These are phyloP conservation scores for Ypsolopha scabrella DNA, from an alignment of 2,888 invertebrate genomes.

Conservation along the genomic window DNA sequence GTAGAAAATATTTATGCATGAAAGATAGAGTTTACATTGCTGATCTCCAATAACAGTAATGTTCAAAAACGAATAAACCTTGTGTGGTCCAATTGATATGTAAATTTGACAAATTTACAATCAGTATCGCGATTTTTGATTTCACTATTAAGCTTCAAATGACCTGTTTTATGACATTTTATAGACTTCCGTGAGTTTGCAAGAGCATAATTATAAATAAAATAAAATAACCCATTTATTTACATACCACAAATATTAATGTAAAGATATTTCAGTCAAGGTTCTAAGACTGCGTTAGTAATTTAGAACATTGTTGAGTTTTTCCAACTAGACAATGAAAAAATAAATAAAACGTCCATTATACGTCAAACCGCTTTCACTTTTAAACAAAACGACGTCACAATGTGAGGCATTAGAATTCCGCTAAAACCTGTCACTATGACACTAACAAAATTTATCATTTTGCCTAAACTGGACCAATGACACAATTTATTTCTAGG, in stretches of 20 bases:
- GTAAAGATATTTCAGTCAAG: no score
- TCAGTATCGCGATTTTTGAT: slow-evolving; percentile 43
- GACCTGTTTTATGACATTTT: not conserved
- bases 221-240: no score
- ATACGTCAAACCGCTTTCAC: not conserved
- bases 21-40: not conserved
- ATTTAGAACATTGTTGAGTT: no score
- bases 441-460: slow-evolving; percentile 22
- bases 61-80: slow-evolving; percentile 27
- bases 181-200: not conserved
- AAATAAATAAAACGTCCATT: no score
- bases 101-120: slow-evolving; percentile 54
- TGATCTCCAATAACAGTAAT: not conserved
- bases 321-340: no score
- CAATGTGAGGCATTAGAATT: not conserved
- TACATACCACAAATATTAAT: no score
- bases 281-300: no score
- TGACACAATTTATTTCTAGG: slow-evolving; percentile 19
- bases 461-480: slow-evolving; percentile 19
- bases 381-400: not conserved
- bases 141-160: slow-evolving; percentile 24
- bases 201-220: no score
- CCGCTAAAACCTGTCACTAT: slow-evolving; percentile 14
- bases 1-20: not conserved
- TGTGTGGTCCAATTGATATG: slow-evolving; percentile 36